Conservation (phyloP, 2,888 invertebrate genomes). For the Rhamphomyia laevipes region DNA sequence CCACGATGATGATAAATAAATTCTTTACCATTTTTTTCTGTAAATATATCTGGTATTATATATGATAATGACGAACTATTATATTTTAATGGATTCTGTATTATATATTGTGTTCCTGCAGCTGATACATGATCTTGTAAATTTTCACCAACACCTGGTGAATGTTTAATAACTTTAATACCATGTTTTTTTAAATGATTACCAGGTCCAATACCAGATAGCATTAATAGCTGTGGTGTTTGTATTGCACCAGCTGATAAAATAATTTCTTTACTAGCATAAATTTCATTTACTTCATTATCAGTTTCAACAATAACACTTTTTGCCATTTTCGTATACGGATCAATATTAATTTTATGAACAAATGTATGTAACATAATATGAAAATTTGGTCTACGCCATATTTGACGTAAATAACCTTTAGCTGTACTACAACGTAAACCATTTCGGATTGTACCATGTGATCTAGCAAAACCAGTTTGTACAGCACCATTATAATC, state of each 20-base stretch:
- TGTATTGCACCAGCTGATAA: conserved; percentile 85
- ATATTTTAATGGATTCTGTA: conserved; percentile 44
- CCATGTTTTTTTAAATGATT: conserved; percentile 56
- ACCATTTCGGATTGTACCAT: conserved; percentile 66
- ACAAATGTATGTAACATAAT: conserved; percentile 57
- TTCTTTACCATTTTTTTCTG: conserved; percentile 46
- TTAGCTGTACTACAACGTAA: conserved; percentile 74
- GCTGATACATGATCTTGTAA: conserved; percentile 74
- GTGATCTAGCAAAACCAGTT: conserved; percentile 64
- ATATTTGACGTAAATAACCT: conserved; percentile 59
- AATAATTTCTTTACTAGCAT: conserved; percentile 65
- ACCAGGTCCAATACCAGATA: conserved; percentile 72
- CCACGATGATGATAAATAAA: conserved; percentile 52
- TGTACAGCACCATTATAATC: conserved; percentile 73
- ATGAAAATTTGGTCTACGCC: conserved; percentile 59
- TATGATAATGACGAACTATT: conserved; percentile 51
- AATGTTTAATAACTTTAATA: conserved; percentile 61
- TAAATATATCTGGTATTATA: conserved; percentile 52
- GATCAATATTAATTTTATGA: conserved; percentile 52
- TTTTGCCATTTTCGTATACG: conserved; percentile 46
- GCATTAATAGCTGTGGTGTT: conserved; percentile 81
- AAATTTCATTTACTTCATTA: conserved; percentile 34
- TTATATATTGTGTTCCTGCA: conserved; percentile 62
- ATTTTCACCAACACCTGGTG: conserved; percentile 69
- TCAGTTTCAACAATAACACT: conserved; percentile 50